A percentile compares a stretch with the other conserved stretches of the same genome.
phyloP scores from a whole-genome alignment of 2,888 invertebrate species.

The Brachylomia viminalis region DNA sequence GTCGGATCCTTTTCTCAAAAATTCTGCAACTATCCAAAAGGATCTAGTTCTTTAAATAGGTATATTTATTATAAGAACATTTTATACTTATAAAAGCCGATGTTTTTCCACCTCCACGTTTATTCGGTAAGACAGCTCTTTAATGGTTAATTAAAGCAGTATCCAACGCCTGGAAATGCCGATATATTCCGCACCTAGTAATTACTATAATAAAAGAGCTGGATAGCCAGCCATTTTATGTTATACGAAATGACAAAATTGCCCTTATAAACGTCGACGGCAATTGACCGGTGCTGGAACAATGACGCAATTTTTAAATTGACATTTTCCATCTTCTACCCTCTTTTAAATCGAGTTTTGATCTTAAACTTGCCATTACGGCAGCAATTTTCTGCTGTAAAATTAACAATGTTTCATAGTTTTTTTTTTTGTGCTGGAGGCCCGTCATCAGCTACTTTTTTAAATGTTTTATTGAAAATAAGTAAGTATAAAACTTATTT shows the following conservation, averaged over 20 bases:
- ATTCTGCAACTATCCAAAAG: not conserved
- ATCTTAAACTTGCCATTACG: constrained; percentile 16
- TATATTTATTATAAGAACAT: not conserved
- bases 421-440: not conserved
- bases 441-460: not conserved
- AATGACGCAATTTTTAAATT: constrained; percentile 25
- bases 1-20: not conserved
- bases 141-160: constrained; percentile 44
- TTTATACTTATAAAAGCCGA: not conserved
- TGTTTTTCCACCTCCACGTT: constrained; percentile 12
- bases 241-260: constrained; percentile 24
- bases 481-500: not conserved
- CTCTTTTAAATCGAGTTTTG: constrained; percentile 15
- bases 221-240: constrained; percentile 6
- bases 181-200: constrained; percentile 18
- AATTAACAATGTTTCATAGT: not conserved
- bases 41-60: not conserved
- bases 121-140: constrained; percentile 17
- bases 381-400: not conserved
- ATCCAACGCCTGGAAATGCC: constrained; percentile 24
- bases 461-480: not conserved
- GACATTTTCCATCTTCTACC: constrained; percentile 28
- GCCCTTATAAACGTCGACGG: constrained; percentile 8
- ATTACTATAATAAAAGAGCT: constrained; percentile 27
- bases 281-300: constrained; percentile 20